Conservation (phyloP, 2,888 invertebrate species). For the Himalopsyche tibetana region DNA sequence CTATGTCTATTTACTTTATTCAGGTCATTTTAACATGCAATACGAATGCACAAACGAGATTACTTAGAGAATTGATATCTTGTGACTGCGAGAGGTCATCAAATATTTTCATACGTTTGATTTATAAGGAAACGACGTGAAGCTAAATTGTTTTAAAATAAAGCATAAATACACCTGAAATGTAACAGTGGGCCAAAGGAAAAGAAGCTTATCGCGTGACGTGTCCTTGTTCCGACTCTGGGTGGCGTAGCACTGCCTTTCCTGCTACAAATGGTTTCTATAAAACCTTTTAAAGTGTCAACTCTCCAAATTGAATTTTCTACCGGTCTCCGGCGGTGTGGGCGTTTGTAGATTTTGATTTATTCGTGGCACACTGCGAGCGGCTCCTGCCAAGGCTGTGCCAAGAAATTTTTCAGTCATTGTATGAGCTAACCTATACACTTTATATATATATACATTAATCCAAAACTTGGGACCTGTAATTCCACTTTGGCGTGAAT, state of each 20-base stretch:
- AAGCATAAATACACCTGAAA: too few relatives aligned
- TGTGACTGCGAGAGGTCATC: too few relatives aligned
- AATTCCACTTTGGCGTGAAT: slow-evolving; percentile 3
- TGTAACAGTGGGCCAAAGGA: neutral
- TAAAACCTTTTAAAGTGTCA: slow-evolving; percentile 66
- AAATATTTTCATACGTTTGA: too few relatives aligned
- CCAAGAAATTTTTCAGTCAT: slow-evolving; percentile 16
- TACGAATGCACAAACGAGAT: too few relatives aligned
- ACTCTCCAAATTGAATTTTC: slow-evolving; percentile 64
- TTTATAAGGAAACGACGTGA: too few relatives aligned
- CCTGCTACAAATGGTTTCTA: slow-evolving; percentile 61
- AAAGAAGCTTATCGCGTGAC: slow-evolving; percentile 25
- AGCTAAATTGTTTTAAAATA: too few relatives aligned
- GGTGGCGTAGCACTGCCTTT: neutral
- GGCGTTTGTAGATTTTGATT: slow-evolving; percentile 61
- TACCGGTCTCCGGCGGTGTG: slow-evolving; percentile 44
- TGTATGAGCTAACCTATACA: neutral
- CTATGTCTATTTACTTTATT: too few relatives aligned
- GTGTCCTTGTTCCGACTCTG: slow-evolving; percentile 18
- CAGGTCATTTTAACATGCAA: too few relatives aligned
- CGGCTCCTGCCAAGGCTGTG: neutral
- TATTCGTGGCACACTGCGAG: slow-evolving; percentile 51
- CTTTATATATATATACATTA: neutral
- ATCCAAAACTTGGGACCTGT: neutral
- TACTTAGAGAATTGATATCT: too few relatives aligned